Base-by-base conservation (phyloP, 92 coral and sea anemone species). In the Ricordea florida region DNA sequence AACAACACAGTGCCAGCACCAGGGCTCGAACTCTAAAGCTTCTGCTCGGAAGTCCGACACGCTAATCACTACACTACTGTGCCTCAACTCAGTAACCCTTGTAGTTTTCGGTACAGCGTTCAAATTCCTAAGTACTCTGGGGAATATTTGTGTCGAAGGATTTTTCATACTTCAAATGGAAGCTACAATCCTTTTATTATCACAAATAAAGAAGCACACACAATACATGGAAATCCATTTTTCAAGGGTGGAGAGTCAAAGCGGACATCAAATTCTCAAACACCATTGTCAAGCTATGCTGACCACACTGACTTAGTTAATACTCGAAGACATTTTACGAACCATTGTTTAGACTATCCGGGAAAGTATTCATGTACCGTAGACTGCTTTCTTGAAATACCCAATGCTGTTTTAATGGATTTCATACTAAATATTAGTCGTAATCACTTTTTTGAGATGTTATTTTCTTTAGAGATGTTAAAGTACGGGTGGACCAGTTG, bases 361-460 rank as follows among this genome's bases (percentile, higher is more conserved):
- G 79, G 79, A 55, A 55, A 72, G 79, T 72, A 26, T 37, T 67
- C 75, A 67, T 67, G 75, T 33, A 61, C 75, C 46, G 75, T 67
- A 26, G 67, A 72, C 42, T 72, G 69, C 47, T 72, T 72, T 55
- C 79, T 55, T 35, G 67, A 72, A 72, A 38, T 72, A 55, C 37
- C 28, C 23, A 55, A 55, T 55, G 53, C 53, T 42, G 69, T 72
- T 57, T 72, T 57, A 41, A 57, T 38, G 58, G 31, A 72, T 44
- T 45, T 44, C 58, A 21, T 72, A 37, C 66, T 38, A n/a, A 32
- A 44, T 58, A 62, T 57, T 49, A 58, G 49, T 36, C 30, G 68
- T 43, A 68, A 68, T 68, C 30, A 47, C 61, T 68, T 68, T 68
- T 68, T 68, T 68, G 60, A 68, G 30, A 68, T 6, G 6, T 46